Percentiles rank a stretch among this genome's conserved stretches.
Conservation (phyloP, 2,888 invertebrate species). For the Drosophila mettleri region DNA sequence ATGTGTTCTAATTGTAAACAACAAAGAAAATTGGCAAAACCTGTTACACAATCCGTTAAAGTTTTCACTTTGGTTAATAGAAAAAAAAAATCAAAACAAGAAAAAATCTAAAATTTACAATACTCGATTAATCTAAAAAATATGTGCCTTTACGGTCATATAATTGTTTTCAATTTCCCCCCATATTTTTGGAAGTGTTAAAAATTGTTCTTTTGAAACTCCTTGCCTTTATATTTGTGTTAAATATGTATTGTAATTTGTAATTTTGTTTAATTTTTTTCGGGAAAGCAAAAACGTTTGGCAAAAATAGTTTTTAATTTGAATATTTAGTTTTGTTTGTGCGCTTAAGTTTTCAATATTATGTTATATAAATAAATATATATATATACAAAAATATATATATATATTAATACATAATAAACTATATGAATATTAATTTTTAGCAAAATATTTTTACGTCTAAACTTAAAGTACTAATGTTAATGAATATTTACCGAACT, state of each 20-base stretch:
- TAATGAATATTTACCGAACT: slow-evolving; percentile 62
- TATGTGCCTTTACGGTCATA: slow-evolving; percentile 44
- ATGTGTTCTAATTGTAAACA: slow-evolving; percentile 78
- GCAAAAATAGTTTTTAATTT: slow-evolving; percentile 81
- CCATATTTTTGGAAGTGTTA: slow-evolving; percentile 31
- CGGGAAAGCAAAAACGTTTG: slow-evolving; percentile 84
- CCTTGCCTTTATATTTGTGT: slow-evolving; percentile 56
- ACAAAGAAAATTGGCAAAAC: slow-evolving; percentile 68
- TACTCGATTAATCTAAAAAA: slow-evolving; percentile 34
- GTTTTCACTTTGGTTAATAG: slow-evolving; percentile 49
- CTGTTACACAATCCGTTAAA: slow-evolving; percentile 71
- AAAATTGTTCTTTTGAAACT: slow-evolving; percentile 19
- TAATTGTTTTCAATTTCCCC: slow-evolving; percentile 10
- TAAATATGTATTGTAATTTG: slow-evolving; percentile 77
- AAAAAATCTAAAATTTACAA: slow-evolving; percentile 18
- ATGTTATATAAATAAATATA: slow-evolving; percentile 68
- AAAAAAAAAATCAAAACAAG: slow-evolving; percentile 11
- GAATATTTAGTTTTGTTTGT: slow-evolving; percentile 77
- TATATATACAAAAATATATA: slow-evolving; percentile 55
- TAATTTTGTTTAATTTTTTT: slow-evolving; percentile 74
- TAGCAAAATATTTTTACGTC: slow-evolving; percentile 81
- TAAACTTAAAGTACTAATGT: slow-evolving; percentile 65
- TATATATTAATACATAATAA: slow-evolving; percentile 48
- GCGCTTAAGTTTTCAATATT: slow-evolving; percentile 79
- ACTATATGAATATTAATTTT: slow-evolving; percentile 80